phyloP scores from a whole-genome alignment of 2,888 invertebrate species.

The Limnephilus auricula region DNA sequence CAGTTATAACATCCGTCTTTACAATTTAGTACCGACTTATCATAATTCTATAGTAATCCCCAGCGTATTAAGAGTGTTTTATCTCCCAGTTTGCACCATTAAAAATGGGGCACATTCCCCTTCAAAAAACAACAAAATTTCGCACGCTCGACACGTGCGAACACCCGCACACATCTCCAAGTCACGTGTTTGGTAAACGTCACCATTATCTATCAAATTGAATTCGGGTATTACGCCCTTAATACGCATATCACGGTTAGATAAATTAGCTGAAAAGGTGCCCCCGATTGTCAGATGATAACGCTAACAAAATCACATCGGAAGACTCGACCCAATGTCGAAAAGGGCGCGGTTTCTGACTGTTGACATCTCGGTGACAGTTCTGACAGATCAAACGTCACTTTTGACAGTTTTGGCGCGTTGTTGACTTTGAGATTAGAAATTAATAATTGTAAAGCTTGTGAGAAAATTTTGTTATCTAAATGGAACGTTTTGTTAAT shows the following conservation, averaged over 20 bases:
- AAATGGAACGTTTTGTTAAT: neutral
- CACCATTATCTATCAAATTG: slow-evolving; percentile 43
- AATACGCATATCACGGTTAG: slow-evolving; percentile 48
- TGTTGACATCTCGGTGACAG: neutral
- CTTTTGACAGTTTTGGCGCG: slow-evolving; percentile 10
- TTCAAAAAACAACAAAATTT: neutral
- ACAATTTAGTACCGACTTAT: neutral
- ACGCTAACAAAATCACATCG: slow-evolving; percentile 6
- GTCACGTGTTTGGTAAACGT: slow-evolving; percentile 45
- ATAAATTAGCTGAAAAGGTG: slow-evolving; percentile 15
- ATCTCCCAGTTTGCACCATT: neutral
- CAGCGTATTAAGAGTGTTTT: neutral
- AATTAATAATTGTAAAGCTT: neutral
- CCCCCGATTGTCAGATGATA: neutral
- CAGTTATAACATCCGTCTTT: neutral
- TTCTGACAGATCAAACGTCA: slow-evolving; percentile 24
- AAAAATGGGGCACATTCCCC: neutral
- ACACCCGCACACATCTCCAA: neutral
- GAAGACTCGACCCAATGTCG: neutral
- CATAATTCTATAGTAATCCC: neutral
- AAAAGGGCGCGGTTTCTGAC: neutral
- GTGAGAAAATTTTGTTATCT: slow-evolving; percentile 11
- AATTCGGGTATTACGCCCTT: slow-evolving; percentile 39
- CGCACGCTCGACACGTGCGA: slow-evolving; percentile 37
- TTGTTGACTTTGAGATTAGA: slow-evolving; percentile 38